Evolutionary conservation across 1,140 invertebrate species (phyloP), one percentile per base, ranked within the genome.

Genomic region (Penaeus japonicus): DNA sequence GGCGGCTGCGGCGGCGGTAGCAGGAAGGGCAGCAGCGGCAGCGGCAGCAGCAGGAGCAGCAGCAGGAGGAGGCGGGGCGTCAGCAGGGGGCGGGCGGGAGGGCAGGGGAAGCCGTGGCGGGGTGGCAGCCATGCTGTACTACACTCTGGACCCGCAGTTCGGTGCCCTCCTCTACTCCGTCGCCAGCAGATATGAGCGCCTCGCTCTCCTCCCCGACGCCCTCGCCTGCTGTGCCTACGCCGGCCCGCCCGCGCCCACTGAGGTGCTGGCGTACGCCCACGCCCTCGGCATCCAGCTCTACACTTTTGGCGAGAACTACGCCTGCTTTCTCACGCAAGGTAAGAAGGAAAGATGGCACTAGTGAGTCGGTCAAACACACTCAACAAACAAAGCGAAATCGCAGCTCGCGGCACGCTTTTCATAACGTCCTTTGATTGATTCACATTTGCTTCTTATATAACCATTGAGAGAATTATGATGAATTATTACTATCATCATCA

Each of bases 141-240:
- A 87, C 62, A 54, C 79, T 53, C 79, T 87, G 17, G 86, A 87
- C n/a, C 86, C 86, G 5, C 86, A 87, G 65, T 87, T 87, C 65
- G 82, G 70, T 79, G 86, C 86, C 65, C 86, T 87, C 20, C 73
- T 87, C 79, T 87, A 82, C 86, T 87, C 86, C 79, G 59, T 87
- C 47, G 65, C 55, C 24, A 47, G 47, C 20, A 79, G 86, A 3
- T 62, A 87, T 75, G 86, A 87, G 79, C 35, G 79, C 32, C 55
- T 75, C 62, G 17, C 86, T 53, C 86, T 87, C 30, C 47, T 87
- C 39, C 86, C 86, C 4, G 86, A 87, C 65, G 15, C 62, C 65
- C 70, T 87, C 15, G 79, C 80, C 39, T 87, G 79, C 65, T 87
- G 73, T 65, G 15, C 86, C 62, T 62, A 87, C 27, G 79, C 62